Conservation (phyloP, 2,888 invertebrate species). For the Chalcosyrphus nemorum region DNA sequence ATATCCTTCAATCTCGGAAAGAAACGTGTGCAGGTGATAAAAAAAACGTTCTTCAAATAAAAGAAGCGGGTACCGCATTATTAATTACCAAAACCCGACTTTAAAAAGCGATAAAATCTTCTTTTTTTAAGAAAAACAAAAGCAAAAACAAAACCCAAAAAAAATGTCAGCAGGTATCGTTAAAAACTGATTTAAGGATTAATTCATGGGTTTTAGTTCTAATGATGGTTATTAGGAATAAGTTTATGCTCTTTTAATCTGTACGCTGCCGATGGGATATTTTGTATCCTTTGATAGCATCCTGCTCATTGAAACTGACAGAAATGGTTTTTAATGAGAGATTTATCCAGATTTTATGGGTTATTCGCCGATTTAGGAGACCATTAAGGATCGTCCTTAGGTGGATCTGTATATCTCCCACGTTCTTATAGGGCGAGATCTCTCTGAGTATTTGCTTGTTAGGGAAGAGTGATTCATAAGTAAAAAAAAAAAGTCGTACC, state of each 20-base stretch:
- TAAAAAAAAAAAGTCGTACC: too few species aligned
- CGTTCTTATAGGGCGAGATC: too few species aligned
- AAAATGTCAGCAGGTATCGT: conserved; percentile 14
- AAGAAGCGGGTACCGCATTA: conserved; percentile 9
- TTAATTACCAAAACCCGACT: conserved; percentile 21
- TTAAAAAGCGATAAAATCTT: conserved; percentile 20
- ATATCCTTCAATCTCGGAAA: conserved; percentile 9
- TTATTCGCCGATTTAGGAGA: too few species aligned
- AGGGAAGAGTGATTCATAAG: too few species aligned
- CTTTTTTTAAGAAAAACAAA: too few species aligned
- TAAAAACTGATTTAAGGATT: conserved; percentile 20
- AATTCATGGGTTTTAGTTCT: background rate
- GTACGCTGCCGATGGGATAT: background rate
- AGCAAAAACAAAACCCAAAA: too few species aligned
- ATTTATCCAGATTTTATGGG: too few species aligned
- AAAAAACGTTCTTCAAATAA: background rate
- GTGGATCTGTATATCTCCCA: too few species aligned
- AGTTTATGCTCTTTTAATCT: background rate
- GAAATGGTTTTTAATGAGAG: too few species aligned
- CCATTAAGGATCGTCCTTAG: too few species aligned
- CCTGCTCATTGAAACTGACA: background rate
- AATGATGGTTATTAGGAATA: background rate
- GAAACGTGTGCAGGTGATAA: conserved; percentile 15
- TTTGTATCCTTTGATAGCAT: background rate
- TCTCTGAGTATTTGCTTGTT: too few species aligned